These are phyloP conservation scores for Gobius niger DNA, from an alignment of 2,113 vertebrate species.

Conservation along the genomic window DNA sequence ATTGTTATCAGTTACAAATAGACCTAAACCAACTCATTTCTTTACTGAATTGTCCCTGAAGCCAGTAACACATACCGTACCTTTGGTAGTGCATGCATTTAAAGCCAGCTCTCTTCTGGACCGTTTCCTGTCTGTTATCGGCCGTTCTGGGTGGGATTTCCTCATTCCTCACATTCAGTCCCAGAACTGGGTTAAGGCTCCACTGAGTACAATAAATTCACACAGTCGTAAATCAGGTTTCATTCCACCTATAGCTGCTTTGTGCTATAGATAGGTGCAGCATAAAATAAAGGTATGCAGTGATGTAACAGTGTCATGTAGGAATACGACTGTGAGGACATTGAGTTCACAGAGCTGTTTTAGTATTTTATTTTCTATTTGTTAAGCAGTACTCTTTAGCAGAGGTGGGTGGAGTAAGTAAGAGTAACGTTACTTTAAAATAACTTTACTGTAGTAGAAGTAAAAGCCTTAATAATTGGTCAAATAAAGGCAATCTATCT, in stretches of 20 bases:
- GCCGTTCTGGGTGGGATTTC: constrained; percentile 1
- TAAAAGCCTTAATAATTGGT: too few species aligned
- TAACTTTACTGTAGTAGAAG: too few species aligned
- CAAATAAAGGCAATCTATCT: too few species aligned
- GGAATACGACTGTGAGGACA: neutral
- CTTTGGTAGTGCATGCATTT: neutral
- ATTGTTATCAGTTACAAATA: too few species aligned
- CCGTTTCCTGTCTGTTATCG: neutral
- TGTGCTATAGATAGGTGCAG: neutral
- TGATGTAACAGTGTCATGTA: neutral
- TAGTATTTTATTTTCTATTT: neutral
- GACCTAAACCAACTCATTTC: neutral
- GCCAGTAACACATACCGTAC: neutral
- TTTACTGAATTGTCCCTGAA: neutral
- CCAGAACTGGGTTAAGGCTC: neutral
- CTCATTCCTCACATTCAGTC: constrained; percentile 9
- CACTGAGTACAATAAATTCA: neutral
- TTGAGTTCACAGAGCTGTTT: neutral
- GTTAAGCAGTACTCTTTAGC: too few species aligned
- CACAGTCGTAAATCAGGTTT: neutral
- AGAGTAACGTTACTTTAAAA: too few species aligned
- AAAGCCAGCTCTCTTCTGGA: neutral
- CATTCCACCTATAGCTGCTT: neutral
- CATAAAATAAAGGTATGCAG: neutral
- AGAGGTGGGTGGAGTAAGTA: too few species aligned